A percentile compares a stretch with the other conserved stretches of the same genome.
phyloP scores from a whole-genome alignment of 2,888 invertebrate genomes.

The Lochmaea capreae region DNA sequence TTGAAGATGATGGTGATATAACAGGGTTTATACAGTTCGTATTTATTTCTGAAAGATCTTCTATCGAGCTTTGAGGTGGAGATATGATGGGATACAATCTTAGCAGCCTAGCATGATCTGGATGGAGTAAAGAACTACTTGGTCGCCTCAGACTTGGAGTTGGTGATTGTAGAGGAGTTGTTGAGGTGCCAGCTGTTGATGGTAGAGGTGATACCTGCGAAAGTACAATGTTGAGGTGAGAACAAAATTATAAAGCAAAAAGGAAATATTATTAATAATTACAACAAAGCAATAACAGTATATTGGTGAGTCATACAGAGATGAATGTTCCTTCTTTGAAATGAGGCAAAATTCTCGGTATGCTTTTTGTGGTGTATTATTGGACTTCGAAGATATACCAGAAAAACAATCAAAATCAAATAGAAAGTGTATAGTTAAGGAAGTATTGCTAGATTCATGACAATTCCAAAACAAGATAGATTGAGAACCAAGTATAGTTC shows the following conservation, averaged over 20 bases:
- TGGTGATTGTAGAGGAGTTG: slow-evolving; percentile 60
- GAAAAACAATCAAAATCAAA: too few relatives aligned
- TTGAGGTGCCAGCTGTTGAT: slow-evolving; percentile 60
- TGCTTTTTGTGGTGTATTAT: too few relatives aligned
- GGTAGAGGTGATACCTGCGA: slow-evolving; percentile 70
- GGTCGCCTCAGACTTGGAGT: slow-evolving; percentile 67
- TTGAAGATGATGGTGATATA: slow-evolving; percentile 68
- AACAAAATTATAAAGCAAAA: not conserved
- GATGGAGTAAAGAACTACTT: slow-evolving; percentile 73
- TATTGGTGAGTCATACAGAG: too few relatives aligned
- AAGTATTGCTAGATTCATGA: too few relatives aligned
- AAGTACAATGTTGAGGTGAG: slow-evolving; percentile 15
- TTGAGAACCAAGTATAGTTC: too few relatives aligned
- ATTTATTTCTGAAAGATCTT: slow-evolving; percentile 65
- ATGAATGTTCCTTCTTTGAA: too few relatives aligned
- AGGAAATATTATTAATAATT: not conserved
- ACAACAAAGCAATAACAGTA: too few relatives aligned
- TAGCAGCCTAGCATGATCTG: slow-evolving; percentile 77
- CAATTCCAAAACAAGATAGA: too few relatives aligned
- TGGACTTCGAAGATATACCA: too few relatives aligned
- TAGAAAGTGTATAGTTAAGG: too few relatives aligned
- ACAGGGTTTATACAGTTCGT: slow-evolving; percentile 56
- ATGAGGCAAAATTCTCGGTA: too few relatives aligned
- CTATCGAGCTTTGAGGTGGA: slow-evolving; percentile 65
- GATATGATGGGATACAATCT: slow-evolving; percentile 64